Percentiles rank a stretch among this genome's conserved stretches.
Evolutionary conservation across 2,888 invertebrate species (phyloP).

Genomic region (Hyppa rectilinea): DNA sequence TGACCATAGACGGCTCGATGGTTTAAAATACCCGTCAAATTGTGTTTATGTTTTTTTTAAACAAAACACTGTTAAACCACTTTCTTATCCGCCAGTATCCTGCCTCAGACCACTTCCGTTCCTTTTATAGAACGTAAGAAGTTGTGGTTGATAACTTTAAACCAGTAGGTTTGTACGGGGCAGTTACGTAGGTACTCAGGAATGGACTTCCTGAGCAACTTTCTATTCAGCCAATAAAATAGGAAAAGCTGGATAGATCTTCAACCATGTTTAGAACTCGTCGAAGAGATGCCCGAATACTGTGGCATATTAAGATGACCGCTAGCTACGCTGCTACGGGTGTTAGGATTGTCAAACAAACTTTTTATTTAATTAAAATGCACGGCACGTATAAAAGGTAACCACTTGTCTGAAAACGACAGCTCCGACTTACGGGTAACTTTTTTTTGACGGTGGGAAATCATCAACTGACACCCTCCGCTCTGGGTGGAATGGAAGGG

Average conservation of each 20-base stretch:
- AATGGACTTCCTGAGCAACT: constrained; percentile 43
- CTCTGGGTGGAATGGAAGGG: too few species aligned
- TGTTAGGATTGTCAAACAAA: neutral
- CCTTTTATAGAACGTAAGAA: constrained; percentile 13
- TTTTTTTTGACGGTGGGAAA: too few species aligned
- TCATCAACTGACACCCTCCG: too few species aligned
- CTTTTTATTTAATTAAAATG: neutral
- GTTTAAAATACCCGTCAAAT: neutral
- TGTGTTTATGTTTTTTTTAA: neutral
- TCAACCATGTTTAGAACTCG: neutral
- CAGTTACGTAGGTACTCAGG: neutral
- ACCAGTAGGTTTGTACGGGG: constrained; percentile 9
- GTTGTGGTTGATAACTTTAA: constrained; percentile 5
- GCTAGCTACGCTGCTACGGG: neutral
- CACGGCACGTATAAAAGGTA: neutral
- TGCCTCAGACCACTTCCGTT: constrained; percentile 19
- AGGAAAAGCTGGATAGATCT: neutral
- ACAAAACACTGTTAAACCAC: neutral
- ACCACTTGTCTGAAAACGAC: neutral
- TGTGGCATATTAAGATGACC: neutral
- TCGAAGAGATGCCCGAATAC: neutral
- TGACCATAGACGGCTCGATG: neutral
- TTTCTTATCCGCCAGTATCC: constrained; percentile 5
- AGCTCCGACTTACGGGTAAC: neutral
- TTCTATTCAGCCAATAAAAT: constrained; percentile 18